phyloP scores from a whole-genome alignment of 2,888 invertebrate genomes.

The Nasonia oneida region DNA sequence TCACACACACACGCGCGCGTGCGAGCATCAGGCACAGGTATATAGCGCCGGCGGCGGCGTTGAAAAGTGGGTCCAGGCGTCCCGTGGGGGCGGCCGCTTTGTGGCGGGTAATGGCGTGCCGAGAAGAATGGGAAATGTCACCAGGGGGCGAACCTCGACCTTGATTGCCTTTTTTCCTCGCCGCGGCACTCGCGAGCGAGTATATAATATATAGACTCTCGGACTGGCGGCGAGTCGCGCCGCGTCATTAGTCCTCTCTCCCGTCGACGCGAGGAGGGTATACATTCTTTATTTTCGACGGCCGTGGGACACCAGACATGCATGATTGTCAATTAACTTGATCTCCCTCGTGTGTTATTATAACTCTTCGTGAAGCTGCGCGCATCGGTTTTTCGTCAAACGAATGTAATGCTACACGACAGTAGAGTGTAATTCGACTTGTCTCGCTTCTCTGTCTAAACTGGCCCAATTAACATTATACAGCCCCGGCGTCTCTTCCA shows the following conservation, averaged over 20 bases:
- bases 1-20: not conserved
- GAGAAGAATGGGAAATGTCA: constrained; percentile 79
- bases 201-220: not conserved
- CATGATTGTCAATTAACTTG: constrained; percentile 29
- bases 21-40: not conserved
- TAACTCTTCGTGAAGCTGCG: not conserved
- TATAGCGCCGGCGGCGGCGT: constrained; percentile 58
- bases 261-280: constrained; percentile 72
- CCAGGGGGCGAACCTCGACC: constrained; percentile 77
- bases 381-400: too few relatives aligned
- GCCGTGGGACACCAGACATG: constrained; percentile 16
- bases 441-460: too few relatives aligned
- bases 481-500: not conserved
- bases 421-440: too few relatives aligned
- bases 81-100: constrained; percentile 78
- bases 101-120: constrained; percentile 77
- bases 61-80: constrained; percentile 70
- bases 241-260: constrained; percentile 75
- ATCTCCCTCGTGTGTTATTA: not conserved
- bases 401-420: too few relatives aligned
- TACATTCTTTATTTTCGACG: constrained; percentile 70
- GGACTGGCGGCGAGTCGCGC: constrained; percentile 60
- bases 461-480: too few relatives aligned
- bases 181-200: constrained; percentile 65
- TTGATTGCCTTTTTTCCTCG: constrained; percentile 71